Conservation (phyloP, 2,113 vertebrate species). For the Pongo abelii region DNA sequence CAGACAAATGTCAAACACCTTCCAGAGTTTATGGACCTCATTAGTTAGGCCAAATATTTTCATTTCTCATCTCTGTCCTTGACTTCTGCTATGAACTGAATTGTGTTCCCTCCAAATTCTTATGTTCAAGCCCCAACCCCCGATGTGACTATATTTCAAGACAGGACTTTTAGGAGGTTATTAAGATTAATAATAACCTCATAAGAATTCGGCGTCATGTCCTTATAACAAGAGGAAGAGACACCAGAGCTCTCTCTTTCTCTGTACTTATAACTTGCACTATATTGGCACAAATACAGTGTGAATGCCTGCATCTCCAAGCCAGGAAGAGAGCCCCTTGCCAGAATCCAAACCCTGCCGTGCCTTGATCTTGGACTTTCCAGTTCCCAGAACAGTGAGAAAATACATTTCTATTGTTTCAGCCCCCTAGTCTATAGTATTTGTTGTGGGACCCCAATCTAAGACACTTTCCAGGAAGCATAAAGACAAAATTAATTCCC, state of each 20-base stretch:
- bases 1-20: background rate
- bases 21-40: background rate
- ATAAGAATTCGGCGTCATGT: background rate
- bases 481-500: background rate
- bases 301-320: background rate
- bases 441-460: background rate
- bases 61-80: background rate
- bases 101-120: background rate
- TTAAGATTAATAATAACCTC: background rate
- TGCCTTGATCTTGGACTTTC: background rate
- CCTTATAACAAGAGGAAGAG: background rate
- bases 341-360: background rate
- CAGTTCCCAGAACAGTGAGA: background rate
- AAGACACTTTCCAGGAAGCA: background rate
- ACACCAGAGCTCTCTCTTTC: background rate
- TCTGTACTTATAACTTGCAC: background rate
- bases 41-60: conserved; percentile 39
- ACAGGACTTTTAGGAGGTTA: background rate
- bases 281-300: background rate
- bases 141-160: background rate
- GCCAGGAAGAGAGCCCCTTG: background rate
- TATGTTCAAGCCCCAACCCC: background rate
- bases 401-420: background rate
- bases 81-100: background rate
- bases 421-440: background rate